A percentile compares a stretch with the other conserved stretches of the same genome.
phyloP scores from a whole-genome alignment of 2,888 invertebrate genomes.

The Eristalinus sepulchralis region DNA sequence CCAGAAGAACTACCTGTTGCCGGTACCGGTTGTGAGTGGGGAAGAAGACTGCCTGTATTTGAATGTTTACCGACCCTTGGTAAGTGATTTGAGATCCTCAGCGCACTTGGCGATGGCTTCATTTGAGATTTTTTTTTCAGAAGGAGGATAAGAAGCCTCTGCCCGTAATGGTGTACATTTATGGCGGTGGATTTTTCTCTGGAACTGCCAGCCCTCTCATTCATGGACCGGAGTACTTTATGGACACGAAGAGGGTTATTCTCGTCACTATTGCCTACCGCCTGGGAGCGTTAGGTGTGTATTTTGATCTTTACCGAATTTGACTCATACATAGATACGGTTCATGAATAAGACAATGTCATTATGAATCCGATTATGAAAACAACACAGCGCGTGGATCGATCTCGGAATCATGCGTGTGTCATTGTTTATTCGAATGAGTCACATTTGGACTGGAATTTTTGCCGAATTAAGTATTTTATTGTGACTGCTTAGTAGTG shows the following conservation, averaged over 20 bases:
- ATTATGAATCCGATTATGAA: background rate
- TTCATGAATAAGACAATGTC: background rate
- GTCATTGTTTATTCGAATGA: background rate
- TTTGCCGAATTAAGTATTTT: background rate
- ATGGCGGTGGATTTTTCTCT: slow-evolving; percentile 82
- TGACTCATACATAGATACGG: background rate
- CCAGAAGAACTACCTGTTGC: slow-evolving; percentile 80
- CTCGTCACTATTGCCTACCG: slow-evolving; percentile 82
- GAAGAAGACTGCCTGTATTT: slow-evolving; percentile 82
- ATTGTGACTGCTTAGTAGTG: background rate
- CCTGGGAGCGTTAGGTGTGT: slow-evolving; percentile 78
- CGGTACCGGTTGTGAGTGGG: slow-evolving; percentile 76
- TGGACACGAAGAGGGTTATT: slow-evolving; percentile 81
- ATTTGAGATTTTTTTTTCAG: background rate
- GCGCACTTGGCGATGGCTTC: background rate
- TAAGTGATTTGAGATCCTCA: slow-evolving; percentile 24
- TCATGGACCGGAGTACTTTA: slow-evolving; percentile 82
- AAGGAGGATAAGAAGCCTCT: slow-evolving; percentile 61
- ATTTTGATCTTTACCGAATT: slow-evolving; percentile 15
- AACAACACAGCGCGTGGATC: background rate
- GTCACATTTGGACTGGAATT: background rate
- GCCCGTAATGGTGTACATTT: slow-evolving; percentile 82
- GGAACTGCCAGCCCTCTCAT: slow-evolving; percentile 80
- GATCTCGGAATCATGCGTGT: background rate
- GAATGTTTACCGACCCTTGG: slow-evolving; percentile 81